Evolutionary conservation across 2,888 invertebrate species (phyloP).

Genomic region (Zaprionus lineosus): DNA sequence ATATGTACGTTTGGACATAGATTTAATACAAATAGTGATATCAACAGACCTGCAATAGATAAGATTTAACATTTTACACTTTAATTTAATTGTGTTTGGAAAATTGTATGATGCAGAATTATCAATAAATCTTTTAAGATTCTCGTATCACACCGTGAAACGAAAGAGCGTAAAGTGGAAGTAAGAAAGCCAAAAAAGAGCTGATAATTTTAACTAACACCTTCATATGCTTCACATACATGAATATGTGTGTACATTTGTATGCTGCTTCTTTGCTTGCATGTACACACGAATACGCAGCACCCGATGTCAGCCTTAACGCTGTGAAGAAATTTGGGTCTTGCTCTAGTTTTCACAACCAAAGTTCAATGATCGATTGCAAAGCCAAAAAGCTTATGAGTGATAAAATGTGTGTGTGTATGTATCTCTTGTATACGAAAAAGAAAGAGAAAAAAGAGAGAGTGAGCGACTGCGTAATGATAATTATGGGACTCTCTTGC

Average conservation of each 20-base stretch:
- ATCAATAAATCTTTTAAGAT: too few relatives aligned
- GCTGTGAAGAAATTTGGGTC: slow-evolving; percentile 76
- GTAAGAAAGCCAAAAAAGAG: slow-evolving; percentile 52
- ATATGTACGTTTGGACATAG: too few relatives aligned
- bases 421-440: slow-evolving; percentile 2
- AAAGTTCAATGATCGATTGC: slow-evolving; percentile 80
- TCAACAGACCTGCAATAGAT: too few relatives aligned
- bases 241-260: background rate
- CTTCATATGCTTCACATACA: too few relatives aligned
- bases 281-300: background rate
- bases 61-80: too few relatives aligned
- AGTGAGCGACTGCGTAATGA: slow-evolving; percentile 14
- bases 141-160: background rate
- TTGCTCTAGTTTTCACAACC: slow-evolving; percentile 80
- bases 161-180: slow-evolving; percentile 35
- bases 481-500: slow-evolving; percentile 52
- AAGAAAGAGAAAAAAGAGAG: slow-evolving; percentile 4
- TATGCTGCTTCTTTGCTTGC: background rate
- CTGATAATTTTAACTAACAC: background rate
- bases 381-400: slow-evolving; percentile 53
- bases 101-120: too few relatives aligned
- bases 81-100: too few relatives aligned
- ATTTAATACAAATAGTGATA: too few relatives aligned
- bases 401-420: slow-evolving; percentile 22
- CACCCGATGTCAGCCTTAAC: slow-evolving; percentile 36